Evolutionary conservation across 2,113 vertebrate genomes (phyloP).

Genomic region (Elgaria multicarinata): DNA sequence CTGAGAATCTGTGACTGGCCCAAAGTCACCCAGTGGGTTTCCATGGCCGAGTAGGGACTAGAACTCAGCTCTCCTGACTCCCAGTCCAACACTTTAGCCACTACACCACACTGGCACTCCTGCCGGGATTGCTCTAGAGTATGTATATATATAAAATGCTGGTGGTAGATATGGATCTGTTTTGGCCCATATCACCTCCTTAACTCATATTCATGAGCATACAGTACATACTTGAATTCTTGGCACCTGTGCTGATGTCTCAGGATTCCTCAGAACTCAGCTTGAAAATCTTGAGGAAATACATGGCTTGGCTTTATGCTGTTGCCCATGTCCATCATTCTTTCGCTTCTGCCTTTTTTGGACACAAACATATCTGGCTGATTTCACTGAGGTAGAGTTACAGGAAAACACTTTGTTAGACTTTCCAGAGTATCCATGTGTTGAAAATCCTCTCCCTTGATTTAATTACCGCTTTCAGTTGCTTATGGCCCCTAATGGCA

Average conservation of each 20-base stretch:
- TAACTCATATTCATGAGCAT: neutral
- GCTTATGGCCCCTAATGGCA: slow-evolving; percentile 73
- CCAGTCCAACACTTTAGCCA: too few relatives aligned
- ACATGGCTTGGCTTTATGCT: neutral
- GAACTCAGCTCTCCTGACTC: too few relatives aligned
- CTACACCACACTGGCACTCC: too few relatives aligned
- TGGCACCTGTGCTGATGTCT: neutral
- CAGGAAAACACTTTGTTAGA: slow-evolving; percentile 64
- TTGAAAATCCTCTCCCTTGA: slow-evolving; percentile 69
- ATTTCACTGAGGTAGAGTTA: neutral
- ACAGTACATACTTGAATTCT: neutral
- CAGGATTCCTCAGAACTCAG: neutral
- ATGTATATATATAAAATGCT: too few relatives aligned
- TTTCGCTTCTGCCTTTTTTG: neutral
- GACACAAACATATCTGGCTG: neutral
- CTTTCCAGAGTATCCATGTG: slow-evolving; percentile 34
- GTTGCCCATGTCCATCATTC: neutral
- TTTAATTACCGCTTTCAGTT: slow-evolving; percentile 75
- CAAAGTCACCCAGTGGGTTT: too few relatives aligned
- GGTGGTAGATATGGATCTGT: too few relatives aligned
- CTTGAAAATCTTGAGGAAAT: neutral
- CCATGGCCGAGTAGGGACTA: too few relatives aligned
- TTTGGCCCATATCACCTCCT: neutral
- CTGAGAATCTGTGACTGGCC: too few relatives aligned
- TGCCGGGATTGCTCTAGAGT: too few relatives aligned